phyloP scores from a whole-genome alignment of 2,888 invertebrate species.

The Agrochola lota region DNA sequence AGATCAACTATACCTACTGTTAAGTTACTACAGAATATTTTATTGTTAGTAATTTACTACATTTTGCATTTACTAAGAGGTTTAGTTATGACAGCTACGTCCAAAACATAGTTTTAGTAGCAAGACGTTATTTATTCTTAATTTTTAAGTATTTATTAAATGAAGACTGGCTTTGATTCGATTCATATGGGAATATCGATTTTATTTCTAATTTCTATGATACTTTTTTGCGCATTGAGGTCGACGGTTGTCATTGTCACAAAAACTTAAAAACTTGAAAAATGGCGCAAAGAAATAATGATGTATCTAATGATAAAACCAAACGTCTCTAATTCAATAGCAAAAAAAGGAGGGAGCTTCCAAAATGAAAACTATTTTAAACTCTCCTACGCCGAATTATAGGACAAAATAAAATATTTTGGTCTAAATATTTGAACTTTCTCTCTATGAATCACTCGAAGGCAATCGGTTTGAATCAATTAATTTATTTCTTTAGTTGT shows the following conservation, averaged over 20 bases:
- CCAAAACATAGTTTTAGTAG: conserved; percentile 77
- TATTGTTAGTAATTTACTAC: conserved; percentile 29
- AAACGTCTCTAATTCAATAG: neutral
- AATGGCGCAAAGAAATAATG: neutral
- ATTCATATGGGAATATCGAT: conserved; percentile 58
- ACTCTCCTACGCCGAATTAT: too few relatives aligned
- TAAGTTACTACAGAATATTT: neutral
- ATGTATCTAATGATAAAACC: too few relatives aligned
- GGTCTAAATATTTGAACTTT: neutral
- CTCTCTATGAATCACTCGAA: conserved; percentile 68
- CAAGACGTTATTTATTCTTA: conserved; percentile 64
- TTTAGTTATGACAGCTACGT: conserved; percentile 74
- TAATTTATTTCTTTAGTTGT: conserved; percentile 62
- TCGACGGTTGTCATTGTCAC: neutral
- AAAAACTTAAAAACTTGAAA: neutral
- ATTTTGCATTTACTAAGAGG: conserved; percentile 67
- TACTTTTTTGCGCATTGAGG: neutral
- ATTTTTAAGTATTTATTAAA: conserved; percentile 35
- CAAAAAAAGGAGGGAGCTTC: neutral
- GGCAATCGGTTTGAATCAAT: conserved; percentile 57
- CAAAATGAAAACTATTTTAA: neutral
- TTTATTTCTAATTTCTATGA: neutral
- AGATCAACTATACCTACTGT: neutral
- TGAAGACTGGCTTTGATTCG: conserved; percentile 70
- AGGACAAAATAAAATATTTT: neutral